These are phyloP conservation scores for Sturmia bella DNA, from an alignment of 2,888 invertebrate species.

Conservation along the genomic window DNA sequence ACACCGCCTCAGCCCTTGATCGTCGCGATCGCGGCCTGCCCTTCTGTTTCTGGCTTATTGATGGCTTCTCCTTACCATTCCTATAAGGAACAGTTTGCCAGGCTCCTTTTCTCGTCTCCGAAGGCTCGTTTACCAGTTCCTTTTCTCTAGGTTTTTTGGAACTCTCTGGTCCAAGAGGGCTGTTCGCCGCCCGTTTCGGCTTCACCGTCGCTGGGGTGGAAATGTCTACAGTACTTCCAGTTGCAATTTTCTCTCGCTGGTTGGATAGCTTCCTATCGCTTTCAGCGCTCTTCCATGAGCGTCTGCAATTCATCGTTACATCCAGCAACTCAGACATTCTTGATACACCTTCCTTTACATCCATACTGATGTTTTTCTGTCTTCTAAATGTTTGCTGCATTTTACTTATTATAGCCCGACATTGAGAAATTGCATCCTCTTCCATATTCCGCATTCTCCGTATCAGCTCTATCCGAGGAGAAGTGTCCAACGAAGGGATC, in stretches of 20 bases:
- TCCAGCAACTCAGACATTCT: slow-evolving; percentile 7
- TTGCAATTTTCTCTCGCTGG: not conserved
- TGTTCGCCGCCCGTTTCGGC: not conserved
- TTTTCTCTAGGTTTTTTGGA: not conserved
- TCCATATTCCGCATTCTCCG: not conserved
- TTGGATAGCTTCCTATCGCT: not conserved
- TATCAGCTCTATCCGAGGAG: not conserved
- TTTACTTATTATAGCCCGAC: not conserved
- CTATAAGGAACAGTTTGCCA: too few relatives aligned
- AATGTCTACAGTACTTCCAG: not conserved
- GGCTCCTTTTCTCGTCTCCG: too few relatives aligned
- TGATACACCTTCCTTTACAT: not conserved
- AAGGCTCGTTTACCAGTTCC: too few relatives aligned
- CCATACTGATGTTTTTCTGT: not conserved
- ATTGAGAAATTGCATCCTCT: slow-evolving; percentile 1
- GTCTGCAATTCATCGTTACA: not conserved
- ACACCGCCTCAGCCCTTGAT: not conserved
- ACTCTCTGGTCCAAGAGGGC: not conserved
- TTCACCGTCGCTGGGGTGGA: not conserved
- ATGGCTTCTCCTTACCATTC: too few relatives aligned
- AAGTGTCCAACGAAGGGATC: too few relatives aligned
- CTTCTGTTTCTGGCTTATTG: too few relatives aligned
- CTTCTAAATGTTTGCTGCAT: not conserved
- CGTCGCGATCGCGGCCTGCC: too few relatives aligned
- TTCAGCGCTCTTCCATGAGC: not conserved